phyloP scores from a whole-genome alignment of 2,888 invertebrate species.

The Teinopalpus imperialis region DNA sequence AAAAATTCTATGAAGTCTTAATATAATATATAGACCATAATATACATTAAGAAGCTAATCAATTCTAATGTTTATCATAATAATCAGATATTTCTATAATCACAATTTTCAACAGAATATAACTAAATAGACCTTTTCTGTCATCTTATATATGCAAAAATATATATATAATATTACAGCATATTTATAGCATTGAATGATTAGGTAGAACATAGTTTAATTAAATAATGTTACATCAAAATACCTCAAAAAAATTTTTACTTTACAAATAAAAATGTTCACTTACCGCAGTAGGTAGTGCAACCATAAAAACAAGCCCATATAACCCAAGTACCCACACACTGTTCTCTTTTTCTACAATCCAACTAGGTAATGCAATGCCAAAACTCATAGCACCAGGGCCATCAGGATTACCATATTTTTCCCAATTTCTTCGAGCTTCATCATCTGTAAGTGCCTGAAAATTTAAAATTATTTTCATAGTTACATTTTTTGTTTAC shows the following conservation, averaged over 20 bases:
- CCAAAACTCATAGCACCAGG: conserved; percentile 99
- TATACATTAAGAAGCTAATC: no score
- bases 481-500: not conserved
- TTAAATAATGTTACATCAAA: no score
- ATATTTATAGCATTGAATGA: no score
- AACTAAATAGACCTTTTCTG: not conserved
- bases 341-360: conserved; percentile 99
- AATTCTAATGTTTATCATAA: no score
- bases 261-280: no score
- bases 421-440: conserved; percentile 98
- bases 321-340: conserved; percentile 98
- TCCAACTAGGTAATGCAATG: conserved; percentile 99
- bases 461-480: conserved; percentile 29
- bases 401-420: conserved; percentile 99
- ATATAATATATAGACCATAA: no score
- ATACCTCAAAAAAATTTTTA: no score
- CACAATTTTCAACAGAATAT: conserved; percentile 5
- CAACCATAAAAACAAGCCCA: conserved; percentile 98
- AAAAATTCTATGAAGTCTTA: no score
- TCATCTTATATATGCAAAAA: conserved; percentile 4
- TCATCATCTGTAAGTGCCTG: conserved; percentile 98
- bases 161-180: no score
- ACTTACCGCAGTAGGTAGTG: conserved; percentile 91
- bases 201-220: no score
- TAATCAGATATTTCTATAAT: no score